Evolutionary conservation across 2,888 invertebrate species (phyloP).

Genomic region (Ectropis crepuscularia): DNA sequence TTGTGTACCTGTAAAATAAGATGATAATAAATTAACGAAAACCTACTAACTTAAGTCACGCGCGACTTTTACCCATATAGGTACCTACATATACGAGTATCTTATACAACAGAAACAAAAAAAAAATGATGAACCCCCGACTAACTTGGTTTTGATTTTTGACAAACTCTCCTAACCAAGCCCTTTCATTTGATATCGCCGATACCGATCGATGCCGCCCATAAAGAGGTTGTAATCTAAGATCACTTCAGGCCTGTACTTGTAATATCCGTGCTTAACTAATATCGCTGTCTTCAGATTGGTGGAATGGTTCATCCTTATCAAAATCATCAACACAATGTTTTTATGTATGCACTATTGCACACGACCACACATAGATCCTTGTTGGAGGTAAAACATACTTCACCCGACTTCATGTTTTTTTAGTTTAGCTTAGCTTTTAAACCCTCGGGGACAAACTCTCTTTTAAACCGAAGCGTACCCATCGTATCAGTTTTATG

Average conservation of each 20-base stretch:
- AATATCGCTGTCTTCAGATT: constrained; percentile 4
- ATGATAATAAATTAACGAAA: too few species aligned
- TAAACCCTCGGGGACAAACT: constrained; percentile 41
- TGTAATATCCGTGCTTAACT: constrained; percentile 2
- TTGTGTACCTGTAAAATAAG: too few species aligned
- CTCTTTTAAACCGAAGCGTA: constrained; percentile 41
- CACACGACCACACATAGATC: constrained; percentile 39
- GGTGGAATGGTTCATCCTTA: too few species aligned
- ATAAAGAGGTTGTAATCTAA: constrained; percentile 17
- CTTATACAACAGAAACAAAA: too few species aligned
- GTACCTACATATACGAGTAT: too few species aligned
- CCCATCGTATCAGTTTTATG: constrained; percentile 40
- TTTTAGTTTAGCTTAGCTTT: constrained; percentile 32
- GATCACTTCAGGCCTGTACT: constrained; percentile 13
- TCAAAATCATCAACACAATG: constrained; percentile 10
- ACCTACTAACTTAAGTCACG: too few species aligned
- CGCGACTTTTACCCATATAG: too few species aligned
- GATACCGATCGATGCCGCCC: constrained; percentile 14
- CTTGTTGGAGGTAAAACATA: constrained; percentile 35
- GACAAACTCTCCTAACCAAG: too few species aligned
- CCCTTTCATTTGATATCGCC: too few species aligned
- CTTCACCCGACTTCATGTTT: constrained; percentile 31
- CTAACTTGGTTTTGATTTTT: too few species aligned
- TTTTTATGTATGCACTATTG: constrained; percentile 38
- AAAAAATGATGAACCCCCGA: too few species aligned